Evolutionary conservation across 2,113 vertebrate species (phyloP).

Genomic region (Erpornis zantholeuca): DNA sequence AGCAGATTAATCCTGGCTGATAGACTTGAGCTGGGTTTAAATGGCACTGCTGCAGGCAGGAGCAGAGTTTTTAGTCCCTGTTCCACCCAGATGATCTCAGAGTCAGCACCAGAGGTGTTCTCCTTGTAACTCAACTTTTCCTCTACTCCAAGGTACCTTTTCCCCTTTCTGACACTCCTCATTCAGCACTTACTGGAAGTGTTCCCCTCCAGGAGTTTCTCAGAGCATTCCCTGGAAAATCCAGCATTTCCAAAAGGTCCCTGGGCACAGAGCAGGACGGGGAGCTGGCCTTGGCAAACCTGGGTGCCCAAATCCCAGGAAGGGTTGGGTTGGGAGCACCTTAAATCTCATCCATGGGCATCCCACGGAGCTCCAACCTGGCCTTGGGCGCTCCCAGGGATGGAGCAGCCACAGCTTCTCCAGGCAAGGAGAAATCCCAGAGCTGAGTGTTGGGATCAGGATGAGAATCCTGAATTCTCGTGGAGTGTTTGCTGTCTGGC

Average conservation of each 20-base stretch:
- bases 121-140: not conserved
- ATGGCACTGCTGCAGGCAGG: not conserved
- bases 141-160: fast-evolving
- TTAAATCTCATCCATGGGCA: not conserved
- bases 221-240: not conserved
- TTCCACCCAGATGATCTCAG: not conserved
- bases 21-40: not conserved
- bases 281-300: not conserved
- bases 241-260: not conserved
- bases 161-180: not conserved
- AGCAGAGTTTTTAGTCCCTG: not conserved
- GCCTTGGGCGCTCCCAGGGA: not conserved
- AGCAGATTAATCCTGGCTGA: not conserved
- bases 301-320: fast-evolving
- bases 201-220: fast-evolving
- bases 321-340: not conserved
- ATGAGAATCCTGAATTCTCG: not conserved
- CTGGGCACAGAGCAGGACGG: no score
- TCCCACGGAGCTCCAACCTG: not conserved
- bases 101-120: not conserved
- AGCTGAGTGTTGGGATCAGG: fast-evolving
- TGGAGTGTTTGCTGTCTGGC: no score
- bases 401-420: not conserved
- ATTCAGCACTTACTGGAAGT: not conserved
- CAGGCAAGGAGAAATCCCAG: not conserved